Conservation (phyloP, 2,113 vertebrate genomes). For the Leptocoma aspasia region DNA sequence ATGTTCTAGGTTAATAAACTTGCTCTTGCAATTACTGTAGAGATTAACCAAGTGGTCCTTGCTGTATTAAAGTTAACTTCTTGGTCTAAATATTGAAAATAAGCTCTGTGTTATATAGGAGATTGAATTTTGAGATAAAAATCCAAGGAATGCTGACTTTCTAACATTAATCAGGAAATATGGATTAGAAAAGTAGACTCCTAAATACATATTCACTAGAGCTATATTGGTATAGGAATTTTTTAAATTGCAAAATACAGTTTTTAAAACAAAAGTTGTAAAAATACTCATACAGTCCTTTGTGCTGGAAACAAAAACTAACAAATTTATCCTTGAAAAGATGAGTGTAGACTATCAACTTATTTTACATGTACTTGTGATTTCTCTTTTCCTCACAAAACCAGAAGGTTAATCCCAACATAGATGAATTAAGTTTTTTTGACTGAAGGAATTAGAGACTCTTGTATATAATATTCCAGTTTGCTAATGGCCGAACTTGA, state of each 20-base stretch:
- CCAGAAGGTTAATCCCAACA: not conserved
- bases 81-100: not conserved
- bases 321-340: not conserved
- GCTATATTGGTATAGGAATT: not conserved
- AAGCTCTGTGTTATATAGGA: not conserved
- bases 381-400: not conserved
- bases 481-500: not conserved
- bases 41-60: slow-evolving; percentile 2
- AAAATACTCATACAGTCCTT: not conserved
- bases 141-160: not conserved
- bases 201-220: not conserved
- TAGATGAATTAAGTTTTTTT: not conserved
- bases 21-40: not conserved
- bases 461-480: not conserved
- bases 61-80: not conserved
- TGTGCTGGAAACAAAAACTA: not conserved
- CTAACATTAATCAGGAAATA: not conserved
- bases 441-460: not conserved
- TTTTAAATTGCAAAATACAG: not conserved
- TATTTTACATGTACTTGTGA: accelerated
- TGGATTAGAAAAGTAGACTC: not conserved
- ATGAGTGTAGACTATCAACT: not conserved
- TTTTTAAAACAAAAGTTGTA: not conserved
- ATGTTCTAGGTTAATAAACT: not conserved
- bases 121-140: not conserved